Percentiles rank a stretch among this genome's conserved stretches.
These are phyloP conservation scores for Autographa pulchrina DNA, from an alignment of 2,888 invertebrate species.

Conservation along the genomic window DNA sequence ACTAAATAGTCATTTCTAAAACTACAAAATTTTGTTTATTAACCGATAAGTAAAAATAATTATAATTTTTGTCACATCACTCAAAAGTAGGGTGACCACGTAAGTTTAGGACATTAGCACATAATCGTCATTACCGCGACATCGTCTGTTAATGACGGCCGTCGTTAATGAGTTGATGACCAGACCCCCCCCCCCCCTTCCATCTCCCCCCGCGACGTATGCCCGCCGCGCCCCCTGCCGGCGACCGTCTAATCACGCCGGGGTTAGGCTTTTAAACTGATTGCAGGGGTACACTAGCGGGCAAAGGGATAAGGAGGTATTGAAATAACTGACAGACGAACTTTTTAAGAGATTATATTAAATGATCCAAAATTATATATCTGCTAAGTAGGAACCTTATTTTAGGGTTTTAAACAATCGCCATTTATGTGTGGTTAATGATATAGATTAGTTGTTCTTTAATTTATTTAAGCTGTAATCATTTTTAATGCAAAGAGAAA, in stretches of 20 bases:
- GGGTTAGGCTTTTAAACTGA: conserved; percentile 76
- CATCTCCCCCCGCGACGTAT: conserved; percentile 27
- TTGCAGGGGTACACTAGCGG: conserved; percentile 61
- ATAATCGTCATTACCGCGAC: conserved; percentile 53
- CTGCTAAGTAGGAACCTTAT: conserved; percentile 21
- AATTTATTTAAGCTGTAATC: no score
- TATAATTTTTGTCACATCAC: background rate
- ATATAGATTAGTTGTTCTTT: background rate
- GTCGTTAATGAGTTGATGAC: conserved; percentile 72
- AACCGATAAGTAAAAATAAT: conserved; percentile 4
- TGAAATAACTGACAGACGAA: conserved; percentile 8
- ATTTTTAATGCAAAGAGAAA: no score
- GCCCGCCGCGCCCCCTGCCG: conserved; percentile 47
- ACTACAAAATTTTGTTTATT: no score
- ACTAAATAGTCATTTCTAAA: no score
- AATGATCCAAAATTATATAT: conserved; percentile 47
- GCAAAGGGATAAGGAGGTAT: conserved; percentile 16
- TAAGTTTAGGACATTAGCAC: conserved; percentile 47
- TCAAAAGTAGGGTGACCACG: conserved; percentile 39
- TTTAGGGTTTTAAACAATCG: conserved; percentile 11
- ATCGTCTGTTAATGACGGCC: conserved; percentile 57
- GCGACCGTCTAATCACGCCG: conserved; percentile 65
- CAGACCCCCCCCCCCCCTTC: conserved; percentile 37
- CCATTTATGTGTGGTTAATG: background rate
- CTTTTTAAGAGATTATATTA: conserved; percentile 43